Percentiles rank a stretch among this genome's conserved stretches.
Conservation (phyloP, 1,140 invertebrate genomes). For the Aricia agestis region DNA sequence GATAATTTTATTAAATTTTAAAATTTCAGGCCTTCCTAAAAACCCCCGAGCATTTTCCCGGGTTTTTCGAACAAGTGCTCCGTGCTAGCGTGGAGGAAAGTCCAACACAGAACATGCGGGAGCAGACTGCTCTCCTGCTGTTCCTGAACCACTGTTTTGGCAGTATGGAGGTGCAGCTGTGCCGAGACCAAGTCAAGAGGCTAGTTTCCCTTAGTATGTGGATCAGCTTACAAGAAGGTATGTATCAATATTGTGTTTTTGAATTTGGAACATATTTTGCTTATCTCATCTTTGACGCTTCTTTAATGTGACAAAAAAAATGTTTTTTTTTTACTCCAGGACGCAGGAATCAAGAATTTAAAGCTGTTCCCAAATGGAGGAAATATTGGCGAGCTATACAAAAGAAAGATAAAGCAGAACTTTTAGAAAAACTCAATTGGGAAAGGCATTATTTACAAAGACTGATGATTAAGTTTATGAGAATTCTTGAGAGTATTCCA, state of each 20-base stretch:
- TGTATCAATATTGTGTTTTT: too few relatives aligned
- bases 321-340: slow-evolving; percentile 46
- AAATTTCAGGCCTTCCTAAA: slow-evolving; percentile 84
- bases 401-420: slow-evolving; percentile 87
- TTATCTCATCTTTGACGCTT: not conserved
- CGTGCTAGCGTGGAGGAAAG: slow-evolving; percentile 80
- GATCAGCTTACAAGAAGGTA: slow-evolving; percentile 90
- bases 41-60: slow-evolving; percentile 87
- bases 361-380: slow-evolving; percentile 90
- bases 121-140: slow-evolving; percentile 91
- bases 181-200: slow-evolving; percentile 93
- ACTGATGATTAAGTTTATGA: slow-evolving; percentile 94
- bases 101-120: slow-evolving; percentile 78
- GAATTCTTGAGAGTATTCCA: slow-evolving; percentile 86
- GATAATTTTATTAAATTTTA: too few relatives aligned
- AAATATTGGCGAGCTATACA: slow-evolving; percentile 95
- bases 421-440: slow-evolving; percentile 86
- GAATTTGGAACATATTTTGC: too few relatives aligned
- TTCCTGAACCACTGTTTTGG: slow-evolving; percentile 98
- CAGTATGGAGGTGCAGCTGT: slow-evolving; percentile 96
- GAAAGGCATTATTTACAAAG: slow-evolving; percentile 91
- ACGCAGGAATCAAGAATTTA: slow-evolving; percentile 90
- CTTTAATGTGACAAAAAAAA: too few relatives aligned
- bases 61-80: slow-evolving; percentile 92
- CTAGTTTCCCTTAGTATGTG: slow-evolving; percentile 96